Evolutionary conservation across 2,797 vertebrate species (phyloP).

Genomic region (Channallabes apus): DNA sequence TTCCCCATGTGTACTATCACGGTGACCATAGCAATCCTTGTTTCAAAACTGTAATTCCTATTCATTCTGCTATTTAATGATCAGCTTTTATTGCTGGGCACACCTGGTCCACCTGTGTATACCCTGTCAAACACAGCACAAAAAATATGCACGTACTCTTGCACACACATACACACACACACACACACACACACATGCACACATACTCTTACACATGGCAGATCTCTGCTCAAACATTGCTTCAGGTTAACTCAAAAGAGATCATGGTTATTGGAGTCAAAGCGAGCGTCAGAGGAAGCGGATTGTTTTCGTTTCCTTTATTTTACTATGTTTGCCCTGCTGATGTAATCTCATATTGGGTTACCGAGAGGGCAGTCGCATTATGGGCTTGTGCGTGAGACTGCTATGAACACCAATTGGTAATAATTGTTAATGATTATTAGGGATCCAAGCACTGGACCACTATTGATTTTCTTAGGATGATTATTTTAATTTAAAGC

Average conservation of each 20-base stretch:
- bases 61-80: constrained; percentile 2
- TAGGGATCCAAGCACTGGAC: neutral
- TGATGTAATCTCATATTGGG: constrained; percentile 28
- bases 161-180: too few relatives aligned
- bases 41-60: neutral
- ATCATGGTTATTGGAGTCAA: constrained; percentile 32
- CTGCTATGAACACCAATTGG: neutral
- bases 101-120: constrained; percentile 24
- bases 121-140: constrained; percentile 11
- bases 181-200: constrained; percentile 51
- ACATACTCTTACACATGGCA: constrained; percentile 37
- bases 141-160: constrained; percentile 42
- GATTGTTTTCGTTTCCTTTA: constrained; percentile 39
- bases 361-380: constrained; percentile 11
- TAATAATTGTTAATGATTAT: neutral
- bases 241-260: constrained; percentile 41
- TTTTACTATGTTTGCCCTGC: constrained; percentile 37
- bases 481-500: neutral
- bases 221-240: constrained; percentile 44
- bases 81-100: constrained; percentile 4
- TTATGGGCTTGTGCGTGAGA: constrained; percentile 15
- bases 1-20: neutral
- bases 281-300: constrained; percentile 17
- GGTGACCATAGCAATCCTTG: neutral
- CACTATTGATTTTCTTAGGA: neutral